These are phyloP conservation scores for Leistus spinibarbis DNA, from an alignment of 2,888 invertebrate species.

Conservation along the genomic window DNA sequence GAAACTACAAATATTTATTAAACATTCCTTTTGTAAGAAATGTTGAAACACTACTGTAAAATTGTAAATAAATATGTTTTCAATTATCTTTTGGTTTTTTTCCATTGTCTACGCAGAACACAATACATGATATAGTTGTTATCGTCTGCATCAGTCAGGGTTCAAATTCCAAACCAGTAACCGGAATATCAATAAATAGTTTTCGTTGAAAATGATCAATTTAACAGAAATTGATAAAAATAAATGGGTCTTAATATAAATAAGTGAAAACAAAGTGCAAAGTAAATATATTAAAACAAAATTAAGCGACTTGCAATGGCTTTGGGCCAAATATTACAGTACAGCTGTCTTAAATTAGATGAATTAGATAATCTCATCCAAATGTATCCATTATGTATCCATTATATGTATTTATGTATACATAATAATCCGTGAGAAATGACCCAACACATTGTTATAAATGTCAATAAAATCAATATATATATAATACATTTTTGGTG, in stretches of 20 bases:
- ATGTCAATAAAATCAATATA: neutral
- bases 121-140: neutral
- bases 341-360: neutral
- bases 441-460: neutral
- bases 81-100: constrained; percentile 7
- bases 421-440: neutral
- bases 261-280: neutral
- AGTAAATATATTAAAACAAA: neutral
- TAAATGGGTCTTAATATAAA: neutral
- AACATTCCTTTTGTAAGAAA: constrained; percentile 37
- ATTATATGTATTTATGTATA: neutral
- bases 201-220: neutral
- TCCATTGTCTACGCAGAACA: neutral
- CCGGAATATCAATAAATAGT: neutral
- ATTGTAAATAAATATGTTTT: constrained; percentile 35
- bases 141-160: neutral
- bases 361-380: neutral
- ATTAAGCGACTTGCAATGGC: neutral
- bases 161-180: neutral
- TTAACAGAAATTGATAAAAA: neutral
- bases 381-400: neutral
- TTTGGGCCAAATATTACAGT: neutral
- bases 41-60: constrained; percentile 34
- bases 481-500: neutral
- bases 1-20: neutral